Conservation (phyloP, 2,888 invertebrate species). For the Caenorhabditis afra region DNA sequence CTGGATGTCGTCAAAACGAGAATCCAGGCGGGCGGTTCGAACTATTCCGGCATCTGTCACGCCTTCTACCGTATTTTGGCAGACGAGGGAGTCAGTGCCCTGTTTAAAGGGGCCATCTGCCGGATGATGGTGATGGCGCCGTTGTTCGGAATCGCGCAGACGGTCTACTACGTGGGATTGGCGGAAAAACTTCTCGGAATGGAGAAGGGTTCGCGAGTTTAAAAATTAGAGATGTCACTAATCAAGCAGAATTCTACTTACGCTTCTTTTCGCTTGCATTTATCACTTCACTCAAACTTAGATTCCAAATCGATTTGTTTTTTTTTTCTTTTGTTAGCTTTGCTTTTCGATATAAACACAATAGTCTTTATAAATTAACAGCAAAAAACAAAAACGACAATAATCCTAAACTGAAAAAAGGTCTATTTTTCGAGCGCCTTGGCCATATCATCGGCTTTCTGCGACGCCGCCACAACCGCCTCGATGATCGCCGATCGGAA, state of each 20-base stretch:
- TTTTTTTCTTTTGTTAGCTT: conserved; percentile 7
- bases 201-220: conserved; percentile 65
- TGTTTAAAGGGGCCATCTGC: conserved; percentile 97
- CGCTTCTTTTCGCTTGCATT: neutral
- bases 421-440: conserved; percentile 17
- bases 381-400: neutral
- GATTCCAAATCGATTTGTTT: neutral
- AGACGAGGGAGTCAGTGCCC: conserved; percentile 92
- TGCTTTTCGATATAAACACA: neutral
- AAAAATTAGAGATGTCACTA: neutral
- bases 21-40: conserved; percentile 85
- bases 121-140: conserved; percentile 98
- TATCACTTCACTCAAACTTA: neutral
- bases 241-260: neutral
- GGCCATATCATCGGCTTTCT: conserved; percentile 51
- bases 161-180: conserved; percentile 95
- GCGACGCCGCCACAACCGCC: conserved; percentile 68
- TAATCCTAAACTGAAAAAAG: neutral
- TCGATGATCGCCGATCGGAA: conserved; percentile 77
- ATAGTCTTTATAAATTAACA: conserved; percentile 7
- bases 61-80: conserved; percentile 84
- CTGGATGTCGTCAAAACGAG: conserved; percentile 98
- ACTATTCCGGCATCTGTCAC: conserved; percentile 55
- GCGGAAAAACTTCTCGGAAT: conserved; percentile 81
- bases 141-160: conserved; percentile 97